Percentiles rank a stretch among this genome's conserved stretches.
Conservation (phyloP, 2,888 invertebrate genomes). For the Cantharis rustica region DNA sequence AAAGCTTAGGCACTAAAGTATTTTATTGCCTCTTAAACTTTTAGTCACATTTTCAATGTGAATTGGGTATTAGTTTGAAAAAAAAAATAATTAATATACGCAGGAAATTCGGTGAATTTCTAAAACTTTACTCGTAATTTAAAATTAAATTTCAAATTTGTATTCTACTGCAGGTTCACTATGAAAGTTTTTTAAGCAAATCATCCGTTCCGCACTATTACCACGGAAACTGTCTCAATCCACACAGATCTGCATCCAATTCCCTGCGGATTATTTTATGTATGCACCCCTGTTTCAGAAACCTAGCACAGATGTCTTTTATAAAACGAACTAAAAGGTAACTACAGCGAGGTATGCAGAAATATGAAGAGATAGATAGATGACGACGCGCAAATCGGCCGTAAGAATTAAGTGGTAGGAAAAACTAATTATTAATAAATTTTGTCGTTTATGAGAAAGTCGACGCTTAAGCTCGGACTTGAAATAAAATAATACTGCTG, state of each 20-base stretch:
- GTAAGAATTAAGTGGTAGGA: too few relatives aligned
- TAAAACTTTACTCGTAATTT: not conserved
- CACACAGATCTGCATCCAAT: not conserved
- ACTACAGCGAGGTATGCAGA: not conserved
- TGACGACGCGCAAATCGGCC: too few relatives aligned
- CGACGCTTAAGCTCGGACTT: too few relatives aligned
- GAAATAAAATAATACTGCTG: too few relatives aligned
- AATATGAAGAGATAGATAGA: too few relatives aligned
- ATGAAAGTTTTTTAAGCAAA: not conserved
- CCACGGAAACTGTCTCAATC: not conserved
- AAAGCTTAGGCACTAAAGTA: too few relatives aligned
- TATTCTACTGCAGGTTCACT: not conserved
- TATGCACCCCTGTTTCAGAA: not conserved
- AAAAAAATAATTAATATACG: too few relatives aligned
- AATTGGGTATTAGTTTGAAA: too few relatives aligned
- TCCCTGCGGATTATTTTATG: not conserved
- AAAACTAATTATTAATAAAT: too few relatives aligned
- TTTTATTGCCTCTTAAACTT: too few relatives aligned
- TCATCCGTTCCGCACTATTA: not conserved
- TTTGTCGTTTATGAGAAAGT: too few relatives aligned
- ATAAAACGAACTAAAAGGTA: not conserved
- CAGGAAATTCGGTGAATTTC: not conserved
- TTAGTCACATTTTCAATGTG: too few relatives aligned
- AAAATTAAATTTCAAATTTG: not conserved
- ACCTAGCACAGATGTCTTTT: not conserved